phyloP scores from a whole-genome alignment of 2,797 vertebrate species.

The Tiaroga cobitis region DNA sequence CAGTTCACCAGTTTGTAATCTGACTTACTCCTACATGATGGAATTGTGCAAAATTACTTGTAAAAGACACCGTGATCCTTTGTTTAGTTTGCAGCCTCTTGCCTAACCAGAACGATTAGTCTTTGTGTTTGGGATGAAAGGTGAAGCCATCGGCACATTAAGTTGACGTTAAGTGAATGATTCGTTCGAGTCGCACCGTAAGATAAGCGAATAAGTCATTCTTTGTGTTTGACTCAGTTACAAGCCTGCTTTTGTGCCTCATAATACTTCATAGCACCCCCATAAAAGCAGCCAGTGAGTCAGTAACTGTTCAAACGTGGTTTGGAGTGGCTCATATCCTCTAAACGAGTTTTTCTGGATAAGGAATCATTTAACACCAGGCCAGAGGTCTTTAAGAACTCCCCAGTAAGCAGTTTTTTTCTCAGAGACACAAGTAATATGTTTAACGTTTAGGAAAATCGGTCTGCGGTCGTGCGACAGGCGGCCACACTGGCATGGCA shows the following conservation, averaged over 20 bases:
- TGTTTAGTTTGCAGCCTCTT: conserved; percentile 36
- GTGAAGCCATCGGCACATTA: conserved; percentile 27
- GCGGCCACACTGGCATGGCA: conserved; percentile 28
- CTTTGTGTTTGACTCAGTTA: conserved; percentile 52
- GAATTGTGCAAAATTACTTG: conserved; percentile 11
- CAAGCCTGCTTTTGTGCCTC: conserved; percentile 34
- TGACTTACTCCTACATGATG: conserved; percentile 10
- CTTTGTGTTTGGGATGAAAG: conserved; percentile 33
- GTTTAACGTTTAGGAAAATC: conserved; percentile 48
- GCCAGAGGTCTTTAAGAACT: conserved; percentile 19
- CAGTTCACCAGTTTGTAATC: background rate
- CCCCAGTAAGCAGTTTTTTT: conserved; percentile 21
- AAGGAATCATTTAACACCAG: background rate
- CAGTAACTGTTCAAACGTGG: conserved; percentile 46
- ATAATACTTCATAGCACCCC: conserved; percentile 34
- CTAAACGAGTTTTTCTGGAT: conserved; percentile 54
- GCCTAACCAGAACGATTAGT: conserved; percentile 29
- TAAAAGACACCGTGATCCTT: conserved; percentile 15
- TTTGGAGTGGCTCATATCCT: conserved; percentile 38
- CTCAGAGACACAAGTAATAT: conserved; percentile 37
- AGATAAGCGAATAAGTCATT: conserved; percentile 42
- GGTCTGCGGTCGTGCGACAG: conserved; percentile 47
- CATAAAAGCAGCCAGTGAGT: conserved; percentile 54
- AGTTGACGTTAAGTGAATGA: conserved; percentile 33
- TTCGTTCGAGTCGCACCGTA: conserved; percentile 39